Base-by-base conservation (phyloP, 2,888 invertebrate genomes). In the Punctoribates punctum region DNA sequence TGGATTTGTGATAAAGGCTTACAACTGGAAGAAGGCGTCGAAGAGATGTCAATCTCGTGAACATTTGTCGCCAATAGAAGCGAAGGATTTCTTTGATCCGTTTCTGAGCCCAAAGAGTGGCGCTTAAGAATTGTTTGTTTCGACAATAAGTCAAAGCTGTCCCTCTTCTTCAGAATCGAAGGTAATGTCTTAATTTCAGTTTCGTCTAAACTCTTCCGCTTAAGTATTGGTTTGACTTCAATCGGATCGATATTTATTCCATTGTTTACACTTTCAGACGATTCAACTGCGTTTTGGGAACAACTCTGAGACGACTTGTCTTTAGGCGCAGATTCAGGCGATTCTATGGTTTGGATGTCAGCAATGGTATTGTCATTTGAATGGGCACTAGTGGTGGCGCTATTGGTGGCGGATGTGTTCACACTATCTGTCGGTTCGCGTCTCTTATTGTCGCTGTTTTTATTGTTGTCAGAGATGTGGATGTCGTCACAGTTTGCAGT, bases 141-240 rank as follows among this genome's bases (percentile, higher is more conserved):
- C 0, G 57, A 73, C 13, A 25, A 3, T 17, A 57, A 34, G 38
- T 54, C 42, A 38, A 73, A 73, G 34, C 76, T 73, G 27, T 76
- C 76, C 60, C 62, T 73, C 60, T 76, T 76, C 46, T 76, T 76
- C 20, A 76, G 62, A 38, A 76, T 76, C 17, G 76, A 73, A 60
- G 76, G 76, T 42, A 76, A 60, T 48, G 29, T 76, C 20, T 57
- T 54, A 6, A 57, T 48, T 20, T 76, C 73, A 1, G 42, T 29
- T 11, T 57, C 54, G 15, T 76, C 76, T 27, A 72, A 72, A 72
- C 72, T 72, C 60, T 76, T 73, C 0, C 76, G 60, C 27, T 76
- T 76, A 25, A 76, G 25, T 29, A 76, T 76, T 13, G 76, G 76
- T 34, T 73, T 76, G 17, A 73, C 54, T 51, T 73, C 73, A 17